Evolutionary conservation across 2,113 vertebrate species (phyloP).

Genomic region (Dipodomys merriami): DNA sequence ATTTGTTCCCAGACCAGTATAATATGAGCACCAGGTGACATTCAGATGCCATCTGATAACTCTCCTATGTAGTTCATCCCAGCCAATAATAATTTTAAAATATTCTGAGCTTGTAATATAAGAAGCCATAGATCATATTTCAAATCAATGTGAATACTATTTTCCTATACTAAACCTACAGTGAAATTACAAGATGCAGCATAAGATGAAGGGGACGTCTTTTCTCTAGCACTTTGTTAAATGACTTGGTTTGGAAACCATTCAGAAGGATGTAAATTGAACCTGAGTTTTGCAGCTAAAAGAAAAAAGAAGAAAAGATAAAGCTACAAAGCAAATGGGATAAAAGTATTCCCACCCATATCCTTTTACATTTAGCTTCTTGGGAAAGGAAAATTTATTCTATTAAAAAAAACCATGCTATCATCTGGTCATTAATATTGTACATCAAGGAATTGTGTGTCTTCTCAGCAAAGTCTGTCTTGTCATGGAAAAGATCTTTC

Average conservation of each 20-base stretch:
- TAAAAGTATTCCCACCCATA: background rate
- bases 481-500: background rate
- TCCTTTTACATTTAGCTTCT: background rate
- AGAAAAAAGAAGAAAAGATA: background rate
- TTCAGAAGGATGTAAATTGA: background rate
- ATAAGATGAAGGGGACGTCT: conserved; percentile 35
- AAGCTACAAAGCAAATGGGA: too few species aligned
- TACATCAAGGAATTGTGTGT: background rate
- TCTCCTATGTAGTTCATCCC: background rate
- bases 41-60: background rate
- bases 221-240: conserved; percentile 32
- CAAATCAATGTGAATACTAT: conserved; percentile 69
- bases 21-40: background rate
- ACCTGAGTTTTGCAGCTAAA: background rate
- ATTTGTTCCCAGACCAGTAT: background rate
- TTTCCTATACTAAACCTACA: conserved; percentile 23
- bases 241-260: conserved; percentile 44
- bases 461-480: background rate
- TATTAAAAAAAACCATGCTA: background rate
- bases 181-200: conserved; percentile 52
- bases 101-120: conserved; percentile 62
- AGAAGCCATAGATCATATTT: conserved; percentile 60
- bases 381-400: background rate
- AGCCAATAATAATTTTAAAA: conserved; percentile 25
- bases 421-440: background rate